phyloP scores from a whole-genome alignment of 1,140 invertebrate species.

The Cephus cinctus region DNA sequence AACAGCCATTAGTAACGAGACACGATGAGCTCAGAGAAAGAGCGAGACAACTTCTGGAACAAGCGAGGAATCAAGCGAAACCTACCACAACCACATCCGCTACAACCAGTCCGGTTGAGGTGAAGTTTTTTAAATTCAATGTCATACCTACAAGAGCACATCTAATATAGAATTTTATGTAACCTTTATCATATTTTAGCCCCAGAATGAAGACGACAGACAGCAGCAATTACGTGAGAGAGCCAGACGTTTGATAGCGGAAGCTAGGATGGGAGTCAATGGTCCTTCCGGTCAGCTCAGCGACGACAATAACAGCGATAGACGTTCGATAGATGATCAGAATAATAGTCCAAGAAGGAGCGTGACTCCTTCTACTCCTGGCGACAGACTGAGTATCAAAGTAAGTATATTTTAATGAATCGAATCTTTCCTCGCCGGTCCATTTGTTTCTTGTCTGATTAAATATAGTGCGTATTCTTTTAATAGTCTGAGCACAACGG shows the following conservation, averaged over 20 bases:
- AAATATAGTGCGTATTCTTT: neutral
- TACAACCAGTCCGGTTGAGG: conserved; percentile 54
- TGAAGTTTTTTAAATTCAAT: conserved; percentile 23
- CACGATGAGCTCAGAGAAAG: conserved; percentile 87
- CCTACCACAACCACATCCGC: conserved; percentile 40
- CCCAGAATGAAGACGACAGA: conserved; percentile 75
- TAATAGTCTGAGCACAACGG: conserved; percentile 52
- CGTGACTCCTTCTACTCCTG: conserved; percentile 49
- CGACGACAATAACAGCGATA: conserved; percentile 48
- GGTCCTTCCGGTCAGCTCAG: conserved; percentile 48
- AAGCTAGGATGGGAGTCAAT: conserved; percentile 70
- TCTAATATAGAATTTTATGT: neutral
- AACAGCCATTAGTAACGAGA: conserved; percentile 70
- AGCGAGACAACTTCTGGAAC: conserved; percentile 86
- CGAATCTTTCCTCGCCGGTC: neutral
- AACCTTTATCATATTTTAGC: conserved; percentile 18
- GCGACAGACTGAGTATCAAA: conserved; percentile 48
- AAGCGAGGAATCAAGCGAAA: conserved; percentile 74
- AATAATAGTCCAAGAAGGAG: conserved; percentile 54
- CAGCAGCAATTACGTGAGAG: conserved; percentile 83
- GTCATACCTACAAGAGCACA: neutral
- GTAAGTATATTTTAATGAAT: conserved; percentile 23
- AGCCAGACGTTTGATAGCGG: conserved; percentile 85
- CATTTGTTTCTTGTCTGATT: neutral
- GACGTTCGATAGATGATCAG: conserved; percentile 47